Percentiles rank a stretch among this genome's conserved stretches.
Evolutionary conservation across 2,797 vertebrate genomes (phyloP).

Genomic region (Myiotriccus ornatus): DNA sequence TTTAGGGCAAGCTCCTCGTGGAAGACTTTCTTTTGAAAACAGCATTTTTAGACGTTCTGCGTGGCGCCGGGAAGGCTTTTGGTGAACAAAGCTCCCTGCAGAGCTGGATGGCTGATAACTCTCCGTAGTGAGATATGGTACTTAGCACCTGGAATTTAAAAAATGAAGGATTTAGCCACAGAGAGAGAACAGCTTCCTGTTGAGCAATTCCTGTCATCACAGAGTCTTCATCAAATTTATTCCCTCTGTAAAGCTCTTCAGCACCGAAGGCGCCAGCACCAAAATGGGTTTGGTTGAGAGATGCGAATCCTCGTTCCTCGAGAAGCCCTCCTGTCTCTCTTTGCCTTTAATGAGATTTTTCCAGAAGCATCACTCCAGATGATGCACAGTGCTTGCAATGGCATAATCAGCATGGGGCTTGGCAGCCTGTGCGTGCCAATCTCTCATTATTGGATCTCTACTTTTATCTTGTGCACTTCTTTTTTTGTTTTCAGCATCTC

Average conservation of each 20-base stretch:
- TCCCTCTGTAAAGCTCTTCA: background rate
- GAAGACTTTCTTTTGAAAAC: background rate
- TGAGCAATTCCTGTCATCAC: background rate
- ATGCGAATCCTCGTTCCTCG: background rate
- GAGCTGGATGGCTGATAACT: background rate
- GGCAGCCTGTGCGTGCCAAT: background rate
- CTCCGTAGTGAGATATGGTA: accelerated
- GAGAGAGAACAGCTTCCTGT: background rate
- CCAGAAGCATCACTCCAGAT: background rate
- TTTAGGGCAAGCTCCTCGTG: background rate
- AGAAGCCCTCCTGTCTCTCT: background rate
- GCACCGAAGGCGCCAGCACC: background rate
- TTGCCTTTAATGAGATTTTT: background rate
- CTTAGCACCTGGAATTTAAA: background rate
- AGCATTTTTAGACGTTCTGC: background rate
- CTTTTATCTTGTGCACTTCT: background rate
- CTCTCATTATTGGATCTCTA: background rate
- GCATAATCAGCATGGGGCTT: background rate
- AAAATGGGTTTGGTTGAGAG: background rate
- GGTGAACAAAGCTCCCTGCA: background rate
- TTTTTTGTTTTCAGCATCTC: background rate
- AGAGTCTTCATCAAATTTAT: background rate
- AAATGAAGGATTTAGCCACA: background rate
- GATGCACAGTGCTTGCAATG: background rate
- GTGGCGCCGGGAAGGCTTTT: background rate